Evolutionary conservation across 2,888 invertebrate species (phyloP).

Genomic region (Sussaba pulchella): DNA sequence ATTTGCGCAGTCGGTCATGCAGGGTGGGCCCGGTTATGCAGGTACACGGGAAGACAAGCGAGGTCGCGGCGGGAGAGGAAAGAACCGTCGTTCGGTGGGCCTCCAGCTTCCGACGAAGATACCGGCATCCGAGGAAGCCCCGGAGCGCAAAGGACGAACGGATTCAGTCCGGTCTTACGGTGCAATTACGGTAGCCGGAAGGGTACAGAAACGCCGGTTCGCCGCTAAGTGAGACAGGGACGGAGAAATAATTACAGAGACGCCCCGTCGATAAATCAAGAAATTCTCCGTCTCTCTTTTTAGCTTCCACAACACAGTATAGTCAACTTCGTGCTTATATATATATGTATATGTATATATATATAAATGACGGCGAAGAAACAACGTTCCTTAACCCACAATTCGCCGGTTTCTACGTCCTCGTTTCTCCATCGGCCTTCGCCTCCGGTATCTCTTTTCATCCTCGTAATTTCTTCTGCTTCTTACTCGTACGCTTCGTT

Average conservation of each 20-base stretch:
- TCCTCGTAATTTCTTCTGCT: slow-evolving; percentile 67
- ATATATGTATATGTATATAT: slow-evolving; percentile 4
- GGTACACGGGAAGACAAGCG: too few relatives aligned
- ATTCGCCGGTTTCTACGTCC: slow-evolving; percentile 22
- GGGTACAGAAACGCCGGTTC: slow-evolving; percentile 72
- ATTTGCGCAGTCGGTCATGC: not conserved
- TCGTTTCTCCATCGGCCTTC: slow-evolving; percentile 30
- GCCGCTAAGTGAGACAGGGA: slow-evolving; percentile 74
- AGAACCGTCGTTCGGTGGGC: slow-evolving; percentile 24
- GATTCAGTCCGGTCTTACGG: slow-evolving; percentile 64
- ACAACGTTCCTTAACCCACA: slow-evolving; percentile 27
- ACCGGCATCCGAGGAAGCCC: slow-evolving; percentile 73
- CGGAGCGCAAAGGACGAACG: slow-evolving; percentile 68
- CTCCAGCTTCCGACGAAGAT: slow-evolving; percentile 70
- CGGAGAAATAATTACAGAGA: slow-evolving; percentile 83
- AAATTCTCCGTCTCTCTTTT: slow-evolving; percentile 74
- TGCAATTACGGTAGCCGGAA: slow-evolving; percentile 80
- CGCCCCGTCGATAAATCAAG: slow-evolving; percentile 83
- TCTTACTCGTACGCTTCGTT: slow-evolving; percentile 68
- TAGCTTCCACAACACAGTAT: slow-evolving; percentile 20
- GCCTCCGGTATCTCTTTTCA: slow-evolving; percentile 45
- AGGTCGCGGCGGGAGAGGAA: too few relatives aligned
- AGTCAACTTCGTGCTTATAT: not conserved
- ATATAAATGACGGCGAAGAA: not conserved
- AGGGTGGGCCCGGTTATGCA: too few relatives aligned